Conservation (phyloP, 2,113 vertebrate species). For the Chaetodon trifascialis region DNA sequence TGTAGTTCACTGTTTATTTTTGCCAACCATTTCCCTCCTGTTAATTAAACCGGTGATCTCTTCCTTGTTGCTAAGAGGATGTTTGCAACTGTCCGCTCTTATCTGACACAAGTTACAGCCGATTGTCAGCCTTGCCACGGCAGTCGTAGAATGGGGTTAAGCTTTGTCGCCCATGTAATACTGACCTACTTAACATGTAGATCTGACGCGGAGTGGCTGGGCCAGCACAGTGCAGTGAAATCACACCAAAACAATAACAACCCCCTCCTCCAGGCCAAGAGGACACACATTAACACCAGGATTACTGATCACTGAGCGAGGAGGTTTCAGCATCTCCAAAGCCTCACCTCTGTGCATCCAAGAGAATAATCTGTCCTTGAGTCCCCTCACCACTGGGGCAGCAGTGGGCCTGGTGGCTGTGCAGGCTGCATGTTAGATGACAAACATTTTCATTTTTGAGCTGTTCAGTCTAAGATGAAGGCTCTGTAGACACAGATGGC, state of each 20-base stretch:
- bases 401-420: neutral
- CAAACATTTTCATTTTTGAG: neutral
- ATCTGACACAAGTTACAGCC: slow-evolving; percentile 17
- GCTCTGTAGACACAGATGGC: slow-evolving; percentile 23
- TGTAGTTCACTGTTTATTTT: slow-evolving; percentile 3
- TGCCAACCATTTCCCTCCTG: neutral
- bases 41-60: neutral
- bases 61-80: slow-evolving; percentile 9
- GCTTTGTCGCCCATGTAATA: slow-evolving; percentile 75
- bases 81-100: slow-evolving; percentile 3
- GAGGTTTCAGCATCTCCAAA: neutral
- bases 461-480: slow-evolving; percentile 8
- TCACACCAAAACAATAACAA: slow-evolving; percentile 79
- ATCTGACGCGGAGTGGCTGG: slow-evolving; percentile 56
- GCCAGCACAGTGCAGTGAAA: slow-evolving; percentile 48
- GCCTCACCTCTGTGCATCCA: neutral
- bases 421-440: neutral
- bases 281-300: slow-evolving; percentile 37
- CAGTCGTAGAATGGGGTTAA: slow-evolving; percentile 69
- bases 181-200: slow-evolving; percentile 81
- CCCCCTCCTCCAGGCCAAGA: slow-evolving; percentile 35
- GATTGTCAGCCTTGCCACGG: slow-evolving; percentile 1
- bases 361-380: neutral
- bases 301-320: slow-evolving; percentile 34
- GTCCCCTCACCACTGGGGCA: neutral